These are phyloP conservation scores for Prorops nasuta DNA, from an alignment of 1,140 invertebrate species.

Conservation along the genomic window DNA sequence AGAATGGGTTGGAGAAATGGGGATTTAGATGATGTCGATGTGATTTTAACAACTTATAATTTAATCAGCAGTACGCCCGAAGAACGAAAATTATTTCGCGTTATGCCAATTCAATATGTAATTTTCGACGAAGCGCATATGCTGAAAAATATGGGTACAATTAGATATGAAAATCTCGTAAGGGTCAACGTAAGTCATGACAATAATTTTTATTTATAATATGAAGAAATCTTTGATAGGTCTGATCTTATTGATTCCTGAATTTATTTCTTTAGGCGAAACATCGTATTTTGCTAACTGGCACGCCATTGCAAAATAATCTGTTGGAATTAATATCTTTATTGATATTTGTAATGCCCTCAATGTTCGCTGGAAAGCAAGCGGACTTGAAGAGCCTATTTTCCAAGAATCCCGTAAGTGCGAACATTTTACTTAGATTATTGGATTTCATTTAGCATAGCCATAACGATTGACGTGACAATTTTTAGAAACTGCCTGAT, in stretches of 20 bases:
- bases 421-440: slow-evolving; percentile 39
- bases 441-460: slow-evolving; percentile 24
- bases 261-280: slow-evolving; percentile 63
- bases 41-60: slow-evolving; percentile 86
- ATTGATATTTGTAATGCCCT: slow-evolving; percentile 93
- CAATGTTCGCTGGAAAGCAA: slow-evolving; percentile 87
- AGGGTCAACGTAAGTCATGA: slow-evolving; percentile 72
- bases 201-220: slow-evolving; percentile 1
- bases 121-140: slow-evolving; percentile 98
- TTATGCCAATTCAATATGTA: slow-evolving; percentile 86
- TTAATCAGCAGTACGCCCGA: slow-evolving; percentile 80
- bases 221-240: slow-evolving; percentile 7
- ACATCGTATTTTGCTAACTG: slow-evolving; percentile 81
- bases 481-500: slow-evolving; percentile 47
- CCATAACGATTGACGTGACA: slow-evolving; percentile 2
- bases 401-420: slow-evolving; percentile 66
- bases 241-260: neutral
- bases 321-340: slow-evolving; percentile 93
- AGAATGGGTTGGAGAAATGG: slow-evolving; percentile 75
- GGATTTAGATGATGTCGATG: slow-evolving; percentile 73
- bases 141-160: slow-evolving; percentile 95
- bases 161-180: slow-evolving; percentile 85
- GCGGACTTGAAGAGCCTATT: slow-evolving; percentile 87
- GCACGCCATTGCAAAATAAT: slow-evolving; percentile 95
- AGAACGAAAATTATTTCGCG: slow-evolving; percentile 87